Base-by-base conservation (phyloP, 2,888 invertebrate genomes). In the Acleris emargana region DNA sequence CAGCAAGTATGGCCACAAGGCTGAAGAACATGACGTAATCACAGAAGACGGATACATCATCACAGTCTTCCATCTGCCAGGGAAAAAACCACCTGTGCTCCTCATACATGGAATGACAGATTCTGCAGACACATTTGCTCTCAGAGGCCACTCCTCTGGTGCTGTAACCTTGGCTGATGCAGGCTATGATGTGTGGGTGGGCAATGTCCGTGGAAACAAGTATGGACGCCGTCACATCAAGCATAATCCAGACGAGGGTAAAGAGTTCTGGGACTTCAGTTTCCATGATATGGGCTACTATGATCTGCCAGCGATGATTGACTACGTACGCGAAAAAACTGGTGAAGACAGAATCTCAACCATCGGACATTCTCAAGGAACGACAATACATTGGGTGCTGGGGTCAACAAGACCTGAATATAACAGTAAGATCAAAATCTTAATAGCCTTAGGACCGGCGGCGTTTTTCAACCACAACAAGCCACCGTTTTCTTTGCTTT, bases 341-440 rank as follows among this genome's bases (percentile, higher is more conserved):
- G 89, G 92, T 2, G 85, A 91, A 49, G 71, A 90, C 0, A 86
- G 94, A 63, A 70, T 97, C 1, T 93, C 93, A 73, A 96, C 95
- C 78, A 83, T 95, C 6, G 97, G 96, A 1, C 96, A 96, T 78
- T 96, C 96, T 7, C 94, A 93, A 82, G 97, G 96, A 25, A 94
- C 94, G 0, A 94, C 94, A 0, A 76, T 85, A 50, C 94, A 93
- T 72, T 94, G 91, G 69, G 93, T 93, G 0, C 90, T 94, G 88
- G 80, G 86, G 3, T 91, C 94, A 0, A 79, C 90, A 45, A 81
- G 78, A 32, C 94, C 95, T 0, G 93, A 94, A 62, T 94, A 94
- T 73, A 95, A 95, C 74, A 74, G 84, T 0, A 95, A 94, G 79
- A 85, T 95, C 13, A 84, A 83, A 47, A 76, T 93, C 0, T 89